These are phyloP conservation scores for Ladona fulva DNA, from an alignment of 1,140 invertebrate species.

Conservation along the genomic window DNA sequence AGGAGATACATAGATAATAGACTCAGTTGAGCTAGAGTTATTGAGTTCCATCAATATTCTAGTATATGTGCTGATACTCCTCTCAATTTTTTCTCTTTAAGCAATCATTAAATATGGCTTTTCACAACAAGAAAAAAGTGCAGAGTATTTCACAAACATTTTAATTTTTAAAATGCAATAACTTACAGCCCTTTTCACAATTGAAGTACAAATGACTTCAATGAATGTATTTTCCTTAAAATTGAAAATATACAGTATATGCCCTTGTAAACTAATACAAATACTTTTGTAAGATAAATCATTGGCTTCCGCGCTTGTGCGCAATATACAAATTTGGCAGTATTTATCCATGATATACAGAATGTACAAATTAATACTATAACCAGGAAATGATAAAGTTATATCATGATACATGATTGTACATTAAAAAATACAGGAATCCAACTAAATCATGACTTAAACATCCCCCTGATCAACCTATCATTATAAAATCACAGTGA, in stretches of 20 bases:
- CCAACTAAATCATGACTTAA: not conserved
- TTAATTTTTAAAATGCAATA: conserved; percentile 5
- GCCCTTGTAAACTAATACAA: not conserved
- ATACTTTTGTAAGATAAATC: not conserved
- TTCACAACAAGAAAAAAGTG: too few species aligned
- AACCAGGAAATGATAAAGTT: not conserved
- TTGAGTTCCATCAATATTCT: too few species aligned
- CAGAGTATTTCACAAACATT: not conserved
- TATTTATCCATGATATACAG: not conserved
- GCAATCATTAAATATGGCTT: too few species aligned
- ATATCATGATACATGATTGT: not conserved
- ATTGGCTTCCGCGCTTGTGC: not conserved
- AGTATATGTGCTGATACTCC: too few species aligned
- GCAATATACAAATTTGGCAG: conserved; percentile 9
- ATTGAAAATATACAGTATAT: not conserved
- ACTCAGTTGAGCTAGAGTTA: too few species aligned
- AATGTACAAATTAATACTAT: conserved; percentile 11
- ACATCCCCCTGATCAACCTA: not conserved
- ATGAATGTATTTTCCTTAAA: not conserved
- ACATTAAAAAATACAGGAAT: not conserved
- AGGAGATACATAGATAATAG: too few species aligned
- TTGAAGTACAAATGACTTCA: not conserved
- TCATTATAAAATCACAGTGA: not conserved
- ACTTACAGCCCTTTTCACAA: not conserved
- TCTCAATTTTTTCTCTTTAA: too few species aligned